Percentiles rank a stretch among this genome's conserved stretches.
Conservation (phyloP, 2,888 invertebrate species). For the Dicyrtomina minuta region DNA sequence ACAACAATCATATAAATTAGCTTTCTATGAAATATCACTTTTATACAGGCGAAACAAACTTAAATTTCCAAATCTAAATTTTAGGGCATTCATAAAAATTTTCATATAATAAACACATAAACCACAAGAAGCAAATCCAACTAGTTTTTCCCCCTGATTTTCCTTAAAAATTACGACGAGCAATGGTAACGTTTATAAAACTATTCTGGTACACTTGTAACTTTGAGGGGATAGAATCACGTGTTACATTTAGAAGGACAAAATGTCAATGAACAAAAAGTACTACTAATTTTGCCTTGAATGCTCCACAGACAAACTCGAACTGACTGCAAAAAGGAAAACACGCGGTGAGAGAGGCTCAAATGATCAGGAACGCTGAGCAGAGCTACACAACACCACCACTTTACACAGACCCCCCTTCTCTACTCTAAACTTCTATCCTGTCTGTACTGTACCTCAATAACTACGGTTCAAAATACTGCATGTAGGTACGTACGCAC, state of each 20-base stretch:
- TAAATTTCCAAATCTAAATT: no score
- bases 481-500: background rate
- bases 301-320: slow-evolving; percentile 24
- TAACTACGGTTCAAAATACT: background rate
- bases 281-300: slow-evolving; percentile 1
- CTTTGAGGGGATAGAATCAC: no score
- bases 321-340: slow-evolving; percentile 29
- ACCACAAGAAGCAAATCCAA: no score
- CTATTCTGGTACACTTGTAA: no score
- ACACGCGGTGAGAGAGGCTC: slow-evolving; percentile 27
- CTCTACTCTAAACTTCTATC: background rate
- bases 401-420: background rate
- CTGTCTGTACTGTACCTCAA: slow-evolving; percentile 1
- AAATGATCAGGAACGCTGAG: slow-evolving; percentile 6
- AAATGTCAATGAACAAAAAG: background rate
- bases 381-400: background rate
- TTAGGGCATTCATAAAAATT: no score
- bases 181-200: no score
- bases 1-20: no score
- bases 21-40: no score
- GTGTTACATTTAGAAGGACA: background rate
- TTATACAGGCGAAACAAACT: no score
- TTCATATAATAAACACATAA: no score
- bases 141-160: no score
- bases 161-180: no score